Evolutionary conservation across 2,888 invertebrate genomes (phyloP).

Genomic region (Tenthredo livida): DNA sequence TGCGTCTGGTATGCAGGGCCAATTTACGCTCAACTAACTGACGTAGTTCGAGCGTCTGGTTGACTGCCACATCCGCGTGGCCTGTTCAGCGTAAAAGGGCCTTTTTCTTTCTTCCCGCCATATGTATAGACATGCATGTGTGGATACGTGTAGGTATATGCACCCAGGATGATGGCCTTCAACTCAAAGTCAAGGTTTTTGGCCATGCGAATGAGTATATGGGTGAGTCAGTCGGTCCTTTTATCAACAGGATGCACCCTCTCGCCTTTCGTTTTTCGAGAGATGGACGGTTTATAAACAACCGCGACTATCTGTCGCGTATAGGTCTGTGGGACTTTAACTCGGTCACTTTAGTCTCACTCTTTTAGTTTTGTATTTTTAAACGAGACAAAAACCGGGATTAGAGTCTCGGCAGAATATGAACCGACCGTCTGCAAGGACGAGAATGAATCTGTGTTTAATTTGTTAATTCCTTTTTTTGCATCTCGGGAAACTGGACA

Average conservation of each 20-base stretch:
- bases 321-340: neutral
- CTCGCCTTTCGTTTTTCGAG: constrained; percentile 8
- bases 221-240: constrained; percentile 36
- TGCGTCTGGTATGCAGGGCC: constrained; percentile 73
- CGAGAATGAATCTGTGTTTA: neutral
- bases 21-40: constrained; percentile 62
- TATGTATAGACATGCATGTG: neutral
- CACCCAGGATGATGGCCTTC: constrained; percentile 64
- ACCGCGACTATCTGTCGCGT: constrained; percentile 41
- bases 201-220: constrained; percentile 57
- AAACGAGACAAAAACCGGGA: neutral
- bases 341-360: neutral
- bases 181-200: constrained; percentile 67
- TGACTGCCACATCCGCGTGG: constrained; percentile 32
- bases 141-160: neutral
- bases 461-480: neutral
- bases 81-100: constrained; percentile 37
- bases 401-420: neutral
- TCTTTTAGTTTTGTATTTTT: neutral
- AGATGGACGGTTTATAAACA: constrained; percentile 59
- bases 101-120: neutral
- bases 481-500: neutral
- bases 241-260: constrained; percentile 52
- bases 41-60: constrained; percentile 54
- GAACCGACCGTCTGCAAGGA: neutral